A percentile compares a stretch with the other conserved stretches of the same genome.
Conservation (phyloP, 2,113 vertebrate species). For the Patagioenas fasciata region DNA sequence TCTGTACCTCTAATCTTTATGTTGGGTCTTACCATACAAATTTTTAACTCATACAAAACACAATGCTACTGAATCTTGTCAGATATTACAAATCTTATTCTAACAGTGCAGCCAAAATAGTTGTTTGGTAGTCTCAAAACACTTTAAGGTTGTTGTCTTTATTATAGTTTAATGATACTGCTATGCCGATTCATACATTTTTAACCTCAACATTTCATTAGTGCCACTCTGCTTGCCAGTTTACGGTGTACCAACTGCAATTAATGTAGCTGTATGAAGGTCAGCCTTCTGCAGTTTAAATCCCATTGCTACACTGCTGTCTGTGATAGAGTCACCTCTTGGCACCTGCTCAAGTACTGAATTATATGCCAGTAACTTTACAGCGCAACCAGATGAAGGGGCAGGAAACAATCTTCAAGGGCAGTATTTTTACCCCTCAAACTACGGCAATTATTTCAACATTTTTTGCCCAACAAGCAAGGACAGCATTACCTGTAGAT, state of each 20-base stretch:
- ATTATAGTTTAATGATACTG: neutral
- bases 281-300: neutral
- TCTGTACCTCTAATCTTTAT: neutral
- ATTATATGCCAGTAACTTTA: neutral
- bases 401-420: neutral
- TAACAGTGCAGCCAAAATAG: neutral
- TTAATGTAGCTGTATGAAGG: neutral
- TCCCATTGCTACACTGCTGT: neutral
- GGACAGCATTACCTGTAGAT: neutral
- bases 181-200: neutral
- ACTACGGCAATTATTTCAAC: neutral
- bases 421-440: neutral
- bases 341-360: neutral
- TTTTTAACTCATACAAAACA: neutral
- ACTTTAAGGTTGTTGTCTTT: neutral
- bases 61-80: neutral
- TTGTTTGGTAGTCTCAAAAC: neutral
- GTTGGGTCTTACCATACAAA: neutral
- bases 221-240: neutral
- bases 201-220: slow-evolving; percentile 7
- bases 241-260: neutral
- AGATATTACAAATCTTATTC: neutral
- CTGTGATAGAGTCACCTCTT: neutral
- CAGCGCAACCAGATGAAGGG: neutral
- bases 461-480: neutral